Evolutionary conservation across 1,140 invertebrate genomes (phyloP).

Genomic region (Bombus breviceps): DNA sequence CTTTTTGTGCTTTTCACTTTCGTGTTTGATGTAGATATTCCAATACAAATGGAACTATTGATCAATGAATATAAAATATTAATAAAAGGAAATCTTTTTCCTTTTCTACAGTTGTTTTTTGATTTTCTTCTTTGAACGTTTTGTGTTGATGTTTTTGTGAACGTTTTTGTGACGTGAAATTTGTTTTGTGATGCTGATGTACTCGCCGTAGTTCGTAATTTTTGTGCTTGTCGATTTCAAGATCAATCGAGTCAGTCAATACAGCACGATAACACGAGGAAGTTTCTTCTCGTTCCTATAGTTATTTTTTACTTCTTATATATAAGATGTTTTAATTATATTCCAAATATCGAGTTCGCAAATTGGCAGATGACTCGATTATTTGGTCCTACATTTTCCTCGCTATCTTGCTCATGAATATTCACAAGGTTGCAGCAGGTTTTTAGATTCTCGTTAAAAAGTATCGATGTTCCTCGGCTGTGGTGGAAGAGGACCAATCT

Average conservation of each 20-base stretch:
- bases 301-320: not conserved
- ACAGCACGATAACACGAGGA: no score
- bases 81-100: not conserved
- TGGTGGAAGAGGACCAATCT: constrained; percentile 30
- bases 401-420: not conserved
- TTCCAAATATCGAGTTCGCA: not conserved
- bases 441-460: constrained; percentile 18
- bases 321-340: not conserved
- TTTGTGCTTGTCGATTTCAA: no score
- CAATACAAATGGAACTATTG: not conserved
- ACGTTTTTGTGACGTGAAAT: no score
- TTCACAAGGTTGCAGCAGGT: not conserved
- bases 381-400: not conserved
- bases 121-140: not conserved
- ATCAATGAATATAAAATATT: not conserved
- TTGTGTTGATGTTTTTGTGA: no score
- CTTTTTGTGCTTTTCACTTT: not conserved
- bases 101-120: not conserved
- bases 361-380: not conserved
- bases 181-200: no score
- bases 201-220: no score
- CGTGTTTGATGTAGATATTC: not conserved
- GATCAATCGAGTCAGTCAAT: no score
- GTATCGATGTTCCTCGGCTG: constrained; percentile 22
- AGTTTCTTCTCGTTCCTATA: no score